phyloP scores from a whole-genome alignment of 2,888 invertebrate species.

The Conus canariensis region DNA sequence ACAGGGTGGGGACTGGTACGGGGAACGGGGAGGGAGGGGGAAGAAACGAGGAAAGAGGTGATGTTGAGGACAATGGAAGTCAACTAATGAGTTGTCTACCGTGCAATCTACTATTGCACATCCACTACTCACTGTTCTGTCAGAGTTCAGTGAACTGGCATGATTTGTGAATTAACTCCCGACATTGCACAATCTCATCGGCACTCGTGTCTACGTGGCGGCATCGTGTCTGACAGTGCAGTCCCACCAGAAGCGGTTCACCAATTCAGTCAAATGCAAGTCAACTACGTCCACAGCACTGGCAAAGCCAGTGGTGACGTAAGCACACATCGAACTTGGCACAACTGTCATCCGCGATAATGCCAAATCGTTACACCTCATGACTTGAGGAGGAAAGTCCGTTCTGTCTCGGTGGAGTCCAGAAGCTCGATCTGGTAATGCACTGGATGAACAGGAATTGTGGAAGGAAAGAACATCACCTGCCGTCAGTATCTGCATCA shows the following conservation, averaged over 20 bases:
- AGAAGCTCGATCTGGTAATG: too few species aligned
- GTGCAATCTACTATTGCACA: slow-evolving; percentile 5
- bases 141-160: not conserved
- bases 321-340: not conserved
- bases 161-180: not conserved
- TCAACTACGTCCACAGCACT: not conserved
- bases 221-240: not conserved
- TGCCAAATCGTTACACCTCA: too few species aligned
- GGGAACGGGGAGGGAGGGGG: not conserved
- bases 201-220: not conserved
- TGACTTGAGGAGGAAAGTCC: too few species aligned
- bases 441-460: too few species aligned
- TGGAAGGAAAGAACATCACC: too few species aligned
- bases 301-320: not conserved
- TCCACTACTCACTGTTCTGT: not conserved
- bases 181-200: not conserved
- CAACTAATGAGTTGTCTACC: not conserved
- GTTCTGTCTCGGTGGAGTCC: too few species aligned
- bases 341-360: not conserved
- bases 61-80: not conserved
- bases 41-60: not conserved
- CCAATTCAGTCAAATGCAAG: not conserved
- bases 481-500: too few species aligned
- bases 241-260: not conserved
- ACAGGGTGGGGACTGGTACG: not conserved